These are phyloP conservation scores for Elysia crispata DNA, from an alignment of 2,888 invertebrate species.

Conservation along the genomic window DNA sequence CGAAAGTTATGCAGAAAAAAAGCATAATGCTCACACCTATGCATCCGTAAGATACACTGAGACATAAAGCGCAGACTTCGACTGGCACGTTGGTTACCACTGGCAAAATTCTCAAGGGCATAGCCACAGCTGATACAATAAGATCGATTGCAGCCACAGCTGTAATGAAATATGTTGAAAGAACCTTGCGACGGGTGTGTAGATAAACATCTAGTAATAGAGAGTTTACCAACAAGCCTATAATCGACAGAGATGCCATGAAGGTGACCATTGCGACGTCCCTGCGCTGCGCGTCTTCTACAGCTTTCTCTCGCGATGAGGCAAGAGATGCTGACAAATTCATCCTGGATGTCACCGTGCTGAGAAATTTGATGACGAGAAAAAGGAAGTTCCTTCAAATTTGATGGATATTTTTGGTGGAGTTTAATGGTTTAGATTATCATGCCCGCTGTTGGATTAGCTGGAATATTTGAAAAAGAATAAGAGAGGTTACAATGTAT, in stretches of 20 bases:
- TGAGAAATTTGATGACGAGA: too few relatives aligned
- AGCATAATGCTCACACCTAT: neutral
- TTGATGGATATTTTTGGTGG: too few relatives aligned
- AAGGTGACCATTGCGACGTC: neutral
- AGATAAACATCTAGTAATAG: neutral
- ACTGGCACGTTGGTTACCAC: neutral
- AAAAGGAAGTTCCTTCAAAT: neutral
- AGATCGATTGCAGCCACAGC: neutral
- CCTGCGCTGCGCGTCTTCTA: neutral
- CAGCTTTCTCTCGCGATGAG: too few relatives aligned
- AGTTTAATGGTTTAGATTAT: too few relatives aligned
- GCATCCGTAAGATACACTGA: neutral
- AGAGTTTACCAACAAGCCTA: neutral
- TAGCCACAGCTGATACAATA: neutral
- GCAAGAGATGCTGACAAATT: too few relatives aligned
- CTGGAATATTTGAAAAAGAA: too few relatives aligned
- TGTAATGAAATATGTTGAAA: neutral
- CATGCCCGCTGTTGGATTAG: too few relatives aligned
- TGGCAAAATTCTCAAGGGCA: neutral
- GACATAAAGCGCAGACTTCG: neutral
- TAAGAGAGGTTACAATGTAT: too few relatives aligned
- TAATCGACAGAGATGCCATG: neutral
- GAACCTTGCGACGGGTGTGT: neutral
- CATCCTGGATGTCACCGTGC: too few relatives aligned
- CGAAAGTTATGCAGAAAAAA: neutral